A percentile compares a stretch with the other conserved stretches of the same genome.
These are phyloP conservation scores for Lynx canadensis DNA, from an alignment of 2,113 vertebrate genomes.

Conservation along the genomic window DNA sequence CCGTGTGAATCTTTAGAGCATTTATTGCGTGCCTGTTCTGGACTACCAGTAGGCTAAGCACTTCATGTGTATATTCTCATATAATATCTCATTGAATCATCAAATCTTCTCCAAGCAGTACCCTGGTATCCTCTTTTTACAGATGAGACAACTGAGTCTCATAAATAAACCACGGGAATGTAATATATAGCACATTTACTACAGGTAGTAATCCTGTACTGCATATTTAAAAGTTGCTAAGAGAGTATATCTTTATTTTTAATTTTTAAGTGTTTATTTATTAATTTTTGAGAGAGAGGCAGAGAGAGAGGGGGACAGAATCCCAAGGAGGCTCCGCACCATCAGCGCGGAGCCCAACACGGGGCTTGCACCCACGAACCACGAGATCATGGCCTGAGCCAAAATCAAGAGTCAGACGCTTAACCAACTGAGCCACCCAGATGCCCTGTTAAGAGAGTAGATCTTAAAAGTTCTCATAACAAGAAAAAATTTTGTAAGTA, in stretches of 20 bases:
- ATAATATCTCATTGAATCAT: background rate
- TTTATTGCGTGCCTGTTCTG: background rate
- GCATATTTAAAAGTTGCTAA: background rate
- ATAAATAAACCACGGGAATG: background rate
- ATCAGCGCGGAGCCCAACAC: too few relatives aligned
- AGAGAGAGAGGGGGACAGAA: too few relatives aligned
- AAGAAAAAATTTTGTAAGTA: background rate
- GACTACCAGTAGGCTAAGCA: background rate
- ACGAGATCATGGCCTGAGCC: too few relatives aligned
- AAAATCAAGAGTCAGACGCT: too few relatives aligned
- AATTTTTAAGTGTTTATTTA: too few relatives aligned
- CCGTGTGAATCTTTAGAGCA: background rate
- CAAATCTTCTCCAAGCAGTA: background rate
- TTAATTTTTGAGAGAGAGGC: too few relatives aligned
- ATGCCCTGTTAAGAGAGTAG: background rate
- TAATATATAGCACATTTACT: background rate
- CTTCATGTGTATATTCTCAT: background rate
- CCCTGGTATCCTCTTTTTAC: background rate
- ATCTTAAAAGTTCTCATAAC: background rate
- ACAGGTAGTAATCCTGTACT: background rate
- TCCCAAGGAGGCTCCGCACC: too few relatives aligned
- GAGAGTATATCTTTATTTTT: too few relatives aligned
- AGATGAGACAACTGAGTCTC: background rate
- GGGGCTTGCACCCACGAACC: too few relatives aligned
- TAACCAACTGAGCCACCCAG: too few relatives aligned